phyloP scores from a whole-genome alignment of 2,113 vertebrate genomes.

The Chaenogobius annularis region DNA sequence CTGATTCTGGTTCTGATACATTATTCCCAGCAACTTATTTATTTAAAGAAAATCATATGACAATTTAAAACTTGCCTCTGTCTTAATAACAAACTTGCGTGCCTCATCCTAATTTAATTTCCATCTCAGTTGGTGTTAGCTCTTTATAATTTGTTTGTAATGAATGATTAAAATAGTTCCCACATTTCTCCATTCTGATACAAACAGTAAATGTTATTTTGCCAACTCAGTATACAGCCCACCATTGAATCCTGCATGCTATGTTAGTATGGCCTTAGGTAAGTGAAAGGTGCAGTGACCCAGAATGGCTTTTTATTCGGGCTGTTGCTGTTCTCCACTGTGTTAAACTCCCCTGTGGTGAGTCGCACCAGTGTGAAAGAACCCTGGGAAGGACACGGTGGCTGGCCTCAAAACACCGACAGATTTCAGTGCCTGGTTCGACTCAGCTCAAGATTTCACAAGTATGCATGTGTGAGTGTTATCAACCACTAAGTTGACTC shows the following conservation, averaged over 20 bases:
- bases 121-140: no score
- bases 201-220: neutral
- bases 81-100: no score
- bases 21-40: no score
- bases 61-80: no score
- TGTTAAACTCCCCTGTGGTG: conserved; percentile 17
- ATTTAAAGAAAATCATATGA: no score
- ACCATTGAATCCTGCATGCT: neutral
- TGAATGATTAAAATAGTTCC: no score
- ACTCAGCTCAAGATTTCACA: neutral
- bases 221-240: neutral
- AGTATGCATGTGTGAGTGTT: neutral
- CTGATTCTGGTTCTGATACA: no score
- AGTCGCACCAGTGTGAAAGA: neutral
- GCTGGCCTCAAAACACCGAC: conserved; percentile 11
- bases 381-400: conserved; percentile 6
- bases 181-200: no score
- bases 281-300: conserved; percentile 5
- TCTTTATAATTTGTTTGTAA: no score
- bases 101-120: no score
- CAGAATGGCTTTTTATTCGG: conserved; percentile 15
- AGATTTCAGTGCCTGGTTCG: conserved; percentile 1
- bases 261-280: neutral
- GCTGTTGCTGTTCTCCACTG: conserved; percentile 11
- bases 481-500: conserved; percentile 21